These are phyloP conservation scores for Adelosebastes latens DNA, from an alignment of 2,797 vertebrate species.

Conservation along the genomic window DNA sequence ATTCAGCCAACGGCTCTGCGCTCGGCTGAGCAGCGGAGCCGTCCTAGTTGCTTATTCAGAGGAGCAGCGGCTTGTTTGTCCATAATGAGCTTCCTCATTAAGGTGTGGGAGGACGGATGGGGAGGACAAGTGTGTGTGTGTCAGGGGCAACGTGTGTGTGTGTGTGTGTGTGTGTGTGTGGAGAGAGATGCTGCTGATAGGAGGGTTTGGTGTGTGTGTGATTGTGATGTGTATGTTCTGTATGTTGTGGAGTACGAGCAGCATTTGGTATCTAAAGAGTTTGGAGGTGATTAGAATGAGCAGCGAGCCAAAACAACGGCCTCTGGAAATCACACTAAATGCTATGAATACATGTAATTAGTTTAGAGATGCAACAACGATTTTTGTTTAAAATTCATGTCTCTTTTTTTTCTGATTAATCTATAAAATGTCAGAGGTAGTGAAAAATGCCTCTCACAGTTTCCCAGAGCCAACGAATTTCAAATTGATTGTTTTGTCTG, in stretches of 20 bases:
- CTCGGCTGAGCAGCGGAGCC: constrained; percentile 50
- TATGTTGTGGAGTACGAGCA: not conserved
- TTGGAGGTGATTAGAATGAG: constrained; percentile 16
- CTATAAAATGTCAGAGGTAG: not conserved
- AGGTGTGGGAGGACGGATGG: constrained; percentile 57
- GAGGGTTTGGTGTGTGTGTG: constrained; percentile 4
- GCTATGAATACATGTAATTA: not conserved
- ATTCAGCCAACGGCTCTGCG: constrained; percentile 62
- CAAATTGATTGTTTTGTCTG: not conserved
- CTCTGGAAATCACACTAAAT: not conserved
- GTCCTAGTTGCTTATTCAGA: constrained; percentile 77
- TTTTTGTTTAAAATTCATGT: not conserved
- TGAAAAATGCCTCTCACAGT: not conserved
- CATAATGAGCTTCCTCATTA: constrained; percentile 85
- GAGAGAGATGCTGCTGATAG: not conserved
- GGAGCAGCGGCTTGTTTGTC: constrained; percentile 71
- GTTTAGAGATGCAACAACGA: not conserved
- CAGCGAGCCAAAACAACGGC: not conserved
- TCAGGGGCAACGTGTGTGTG: constrained; percentile 50
- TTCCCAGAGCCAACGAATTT: not conserved
- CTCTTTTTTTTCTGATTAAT: not conserved
- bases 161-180: constrained; percentile 23
- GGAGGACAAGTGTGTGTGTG: constrained; percentile 43
- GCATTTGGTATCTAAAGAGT: not conserved
- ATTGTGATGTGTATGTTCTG: not conserved